phyloP scores from a whole-genome alignment of 2,888 invertebrate species.

The Pseudococcus longispinus region DNA sequence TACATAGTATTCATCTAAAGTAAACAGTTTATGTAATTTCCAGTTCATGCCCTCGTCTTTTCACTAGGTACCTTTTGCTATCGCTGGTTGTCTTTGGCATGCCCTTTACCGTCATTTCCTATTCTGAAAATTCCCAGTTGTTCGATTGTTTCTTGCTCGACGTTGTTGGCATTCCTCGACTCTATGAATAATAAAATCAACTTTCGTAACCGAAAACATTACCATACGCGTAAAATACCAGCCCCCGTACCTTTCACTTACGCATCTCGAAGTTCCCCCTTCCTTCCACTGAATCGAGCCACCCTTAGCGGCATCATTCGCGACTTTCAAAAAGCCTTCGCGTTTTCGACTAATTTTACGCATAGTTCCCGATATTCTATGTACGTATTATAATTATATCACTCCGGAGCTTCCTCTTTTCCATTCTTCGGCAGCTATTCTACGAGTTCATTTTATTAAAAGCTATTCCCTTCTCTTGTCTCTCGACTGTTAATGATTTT shows the following conservation, averaged over 20 bases:
- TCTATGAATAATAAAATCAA: not conserved
- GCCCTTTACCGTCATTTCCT: not conserved
- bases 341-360: not conserved
- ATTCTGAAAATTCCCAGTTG: not conserved
- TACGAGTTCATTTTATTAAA: not conserved
- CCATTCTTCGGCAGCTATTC: not conserved
- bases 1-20: conserved; percentile 24
- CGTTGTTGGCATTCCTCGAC: not conserved
- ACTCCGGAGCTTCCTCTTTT: not conserved
- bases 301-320: not conserved
- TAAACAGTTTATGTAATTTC: conserved; percentile 27
- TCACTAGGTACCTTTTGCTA: not conserved
- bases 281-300: not conserved
- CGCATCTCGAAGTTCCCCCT: not conserved
- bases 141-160: not conserved
- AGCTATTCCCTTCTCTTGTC: not conserved
- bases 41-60: conserved; percentile 12
- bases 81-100: not conserved
- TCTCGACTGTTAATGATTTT: not conserved
- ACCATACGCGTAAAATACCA: not conserved
- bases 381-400: not conserved
- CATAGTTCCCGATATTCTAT: not conserved
- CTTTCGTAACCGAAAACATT: not conserved
- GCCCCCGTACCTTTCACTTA: not conserved
- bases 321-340: not conserved